Base-by-base conservation (phyloP, 2,888 invertebrate species). In the Drosophila lutescens region DNA sequence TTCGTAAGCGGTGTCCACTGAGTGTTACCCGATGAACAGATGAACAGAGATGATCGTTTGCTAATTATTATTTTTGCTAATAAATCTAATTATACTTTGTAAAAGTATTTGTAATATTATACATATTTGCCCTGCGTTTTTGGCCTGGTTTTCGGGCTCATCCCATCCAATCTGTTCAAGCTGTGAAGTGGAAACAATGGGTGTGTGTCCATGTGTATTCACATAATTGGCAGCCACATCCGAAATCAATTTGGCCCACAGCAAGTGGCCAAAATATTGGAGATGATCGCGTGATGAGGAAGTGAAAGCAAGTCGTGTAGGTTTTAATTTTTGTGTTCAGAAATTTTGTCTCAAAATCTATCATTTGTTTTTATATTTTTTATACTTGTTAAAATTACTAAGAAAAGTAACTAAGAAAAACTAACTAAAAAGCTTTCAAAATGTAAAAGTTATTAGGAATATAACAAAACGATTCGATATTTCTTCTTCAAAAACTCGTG, bases 21-120 rank as follows among this genome's bases (percentile, higher is more conserved):
- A 65, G 69, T 46, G 69, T 53, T 36, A 17, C 44, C 63, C 67
- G 20, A 20, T 20, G 44, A 55, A 30, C 30, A 30, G 30, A 30
- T 26, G 30, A 30, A 30, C 30, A 30, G 12, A 13, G 12, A 20
- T 32, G 10, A 32, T 30, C 69, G 70, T 56, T 69, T 69, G 30
- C 65, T 66, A 66, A 69, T 55, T 15, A 38, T 32, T 69, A 55
- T 69, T 47, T 55, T 66, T 56, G 66, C 46, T 66, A 66, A 66
- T 66, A 66, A 66, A 66, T 66, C 70, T 9, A 69, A 69, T 69
- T 66, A 55, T 66, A 66, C 65, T 66, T 66, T 66, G 38, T 54
- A 69, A 66, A 66, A 66, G 65, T 69, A 66, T 69, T 63, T 65
- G 65, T 65, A 36, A 65, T 43, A 20, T 34, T 46, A 23, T 4